These are phyloP conservation scores for Opisthocomus hoazin DNA, from an alignment of 2,113 vertebrate species.

Conservation along the genomic window DNA sequence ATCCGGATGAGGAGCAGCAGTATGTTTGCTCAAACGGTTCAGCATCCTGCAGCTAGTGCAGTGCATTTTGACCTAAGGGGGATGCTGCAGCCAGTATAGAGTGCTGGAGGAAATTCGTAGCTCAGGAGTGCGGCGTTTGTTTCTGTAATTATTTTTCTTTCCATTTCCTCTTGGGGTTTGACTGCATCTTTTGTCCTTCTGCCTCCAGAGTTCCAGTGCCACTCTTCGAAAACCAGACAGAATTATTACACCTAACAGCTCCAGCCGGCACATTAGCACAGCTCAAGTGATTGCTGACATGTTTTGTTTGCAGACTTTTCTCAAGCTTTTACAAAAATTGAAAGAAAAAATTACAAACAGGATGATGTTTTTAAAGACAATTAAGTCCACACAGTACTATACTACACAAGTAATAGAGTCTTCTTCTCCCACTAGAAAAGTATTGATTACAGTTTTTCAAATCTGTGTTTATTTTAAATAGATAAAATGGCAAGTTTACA, in stretches of 20 bases:
- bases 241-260: neutral
- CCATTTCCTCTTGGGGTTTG: neutral
- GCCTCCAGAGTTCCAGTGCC: neutral
- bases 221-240: neutral
- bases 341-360: neutral
- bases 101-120: neutral
- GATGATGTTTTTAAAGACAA: neutral
- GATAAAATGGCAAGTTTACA: neutral
- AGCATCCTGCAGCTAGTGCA: neutral
- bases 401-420: neutral
- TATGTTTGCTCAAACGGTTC: neutral
- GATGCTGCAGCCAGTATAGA: neutral
- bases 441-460: neutral
- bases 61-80: neutral
- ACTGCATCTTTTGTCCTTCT: neutral
- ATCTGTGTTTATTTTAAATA: constrained; percentile 18
- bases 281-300: neutral
- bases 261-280: neutral
- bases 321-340: neutral
- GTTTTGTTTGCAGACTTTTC: neutral
- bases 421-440: neutral
- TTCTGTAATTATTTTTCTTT: neutral
- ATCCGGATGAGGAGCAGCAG: neutral
- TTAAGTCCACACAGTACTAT: neutral
- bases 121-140: neutral